Evolutionary conservation across 2,888 invertebrate genomes (phyloP), one percentile per base, ranked within the genome.

Genomic region (Calameuta pallipes): DNA sequence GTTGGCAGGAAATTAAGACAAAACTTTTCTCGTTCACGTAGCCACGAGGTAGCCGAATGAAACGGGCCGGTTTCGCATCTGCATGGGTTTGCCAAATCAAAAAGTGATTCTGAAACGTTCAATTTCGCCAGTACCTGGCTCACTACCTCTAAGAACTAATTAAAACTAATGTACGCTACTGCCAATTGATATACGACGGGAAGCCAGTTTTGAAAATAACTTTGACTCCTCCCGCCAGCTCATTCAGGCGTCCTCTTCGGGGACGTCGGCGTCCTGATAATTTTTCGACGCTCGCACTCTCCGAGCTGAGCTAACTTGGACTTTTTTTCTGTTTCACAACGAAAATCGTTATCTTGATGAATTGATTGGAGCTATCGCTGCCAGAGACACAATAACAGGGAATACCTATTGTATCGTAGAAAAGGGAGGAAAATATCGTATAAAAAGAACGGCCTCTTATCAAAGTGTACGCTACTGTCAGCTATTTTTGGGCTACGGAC

Each of bases 171-270:
- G 82, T 79, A 83, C 80, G 74, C 81, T 74, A 74, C 73, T 73
- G 77, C 68, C 82, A 83, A 83, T 84, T 84, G 82, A 84, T 83
- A 83, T 82, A 84, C 80, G 82, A 82, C 81, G 78, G 81, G 80
- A 84, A 83, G 79, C 56, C 74, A 77, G 78, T 74, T 78, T 78
- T 79, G 75, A 77, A 81, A 81, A 81, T 81, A 78, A 81, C 80
- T 76, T 74, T 23, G 74, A 33, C 41, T 73, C 68, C 75, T 73
- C 77, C 75, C 75, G 56, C 23, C 56, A 15, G 23, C 56, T 23
- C 56, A 23, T 56, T 56, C 56, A 23, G 56, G 23, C 56, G 56
- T 56, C 56, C 23, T 56, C 56, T 23, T 56, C 23, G 56, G 56
- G 23, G 23, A 56, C 56, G 56, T 56, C 56, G 56, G 56, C 56